Base-by-base conservation (phyloP, 2,113 vertebrate species). In the Syngnathus typhle region DNA sequence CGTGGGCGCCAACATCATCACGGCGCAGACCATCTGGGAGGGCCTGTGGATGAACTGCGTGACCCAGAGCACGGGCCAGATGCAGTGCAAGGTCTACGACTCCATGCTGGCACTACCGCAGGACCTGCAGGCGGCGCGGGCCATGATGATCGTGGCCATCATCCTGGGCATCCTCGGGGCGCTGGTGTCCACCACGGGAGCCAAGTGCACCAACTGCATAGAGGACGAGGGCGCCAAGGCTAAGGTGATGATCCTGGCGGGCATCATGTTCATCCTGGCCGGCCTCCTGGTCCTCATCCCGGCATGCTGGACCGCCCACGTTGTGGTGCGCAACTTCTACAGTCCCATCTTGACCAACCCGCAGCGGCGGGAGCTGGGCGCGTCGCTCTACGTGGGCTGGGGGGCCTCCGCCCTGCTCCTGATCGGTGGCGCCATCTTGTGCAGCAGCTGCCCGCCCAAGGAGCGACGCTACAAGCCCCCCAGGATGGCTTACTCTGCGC, bases 41-140 rank as follows among this genome's bases (percentile, higher is more conserved):
- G 92, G 92, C 23, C 68, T 93, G 32, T 93, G 92, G 92, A 93
- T 93, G 92, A 90, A 62, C 60, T 93, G 92, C 49, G 89, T 92
- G 47, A 77, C 60, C 9, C 92, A 93, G 82, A 93, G 92, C 74
- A 93, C 92, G 0, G 92, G 92, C 10, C 92, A 93, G 74, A 93
- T 93, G 92, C 92, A 93, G 69, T 93, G 92, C 61, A 93, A 93
- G 78, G 12, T 91, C 18, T 93, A 93, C 6, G 91, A 93, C 80
- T 93, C 92, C 0, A 7, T 93, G 82, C 81, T 93, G 72, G 90
- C 89, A 1, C 65, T 93, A 56, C 0, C 87, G 4, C 77, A 9
- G 16, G 91, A 93, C 39, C 76, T 93, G 21, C 92, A 93, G 67
- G 92, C 92, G 0, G 88, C 92, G 56, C 81, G 92, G 37, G 92